These are phyloP conservation scores for Tinea pellionella DNA, from an alignment of 2,888 invertebrate species.

Conservation along the genomic window DNA sequence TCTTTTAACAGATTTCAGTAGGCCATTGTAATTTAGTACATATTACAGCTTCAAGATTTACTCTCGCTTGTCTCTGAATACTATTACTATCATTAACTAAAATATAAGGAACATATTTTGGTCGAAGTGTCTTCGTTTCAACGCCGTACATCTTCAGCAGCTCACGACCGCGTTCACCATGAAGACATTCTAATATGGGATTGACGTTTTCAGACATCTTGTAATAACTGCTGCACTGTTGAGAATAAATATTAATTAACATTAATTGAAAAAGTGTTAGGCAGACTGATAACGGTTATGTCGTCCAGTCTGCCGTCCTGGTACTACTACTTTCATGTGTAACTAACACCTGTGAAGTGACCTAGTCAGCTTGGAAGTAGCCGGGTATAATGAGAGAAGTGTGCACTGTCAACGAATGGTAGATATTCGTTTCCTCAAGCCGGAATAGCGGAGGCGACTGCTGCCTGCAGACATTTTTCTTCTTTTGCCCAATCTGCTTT, in stretches of 20 bases:
- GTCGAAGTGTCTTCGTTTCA: conserved; percentile 25
- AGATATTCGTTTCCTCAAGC: no score
- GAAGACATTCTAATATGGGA: conserved; percentile 28
- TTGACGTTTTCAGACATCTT: conserved; percentile 14
- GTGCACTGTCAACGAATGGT: no score
- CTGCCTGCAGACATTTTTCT: no score
- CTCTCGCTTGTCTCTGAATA: background rate
- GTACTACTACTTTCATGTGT: no score
- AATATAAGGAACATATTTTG: conserved; percentile 32
- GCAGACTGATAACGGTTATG: no score
- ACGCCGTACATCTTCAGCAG: conserved; percentile 32
- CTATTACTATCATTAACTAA: background rate
- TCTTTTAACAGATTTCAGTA: background rate
- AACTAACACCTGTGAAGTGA: no score
- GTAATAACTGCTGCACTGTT: conserved; percentile 26
- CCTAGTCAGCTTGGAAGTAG: no score
- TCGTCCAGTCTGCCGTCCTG: no score
- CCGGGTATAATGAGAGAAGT: no score
- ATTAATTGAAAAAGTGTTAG: conserved; percentile 19
- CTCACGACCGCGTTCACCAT: conserved; percentile 23
- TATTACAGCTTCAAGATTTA: background rate
- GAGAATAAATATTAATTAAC: conserved; percentile 21
- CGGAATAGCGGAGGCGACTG: no score
- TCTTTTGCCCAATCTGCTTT: no score
- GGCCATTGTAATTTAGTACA: background rate